These are phyloP conservation scores for Zaprionus lineosus DNA, from an alignment of 2,888 invertebrate genomes.

Conservation along the genomic window DNA sequence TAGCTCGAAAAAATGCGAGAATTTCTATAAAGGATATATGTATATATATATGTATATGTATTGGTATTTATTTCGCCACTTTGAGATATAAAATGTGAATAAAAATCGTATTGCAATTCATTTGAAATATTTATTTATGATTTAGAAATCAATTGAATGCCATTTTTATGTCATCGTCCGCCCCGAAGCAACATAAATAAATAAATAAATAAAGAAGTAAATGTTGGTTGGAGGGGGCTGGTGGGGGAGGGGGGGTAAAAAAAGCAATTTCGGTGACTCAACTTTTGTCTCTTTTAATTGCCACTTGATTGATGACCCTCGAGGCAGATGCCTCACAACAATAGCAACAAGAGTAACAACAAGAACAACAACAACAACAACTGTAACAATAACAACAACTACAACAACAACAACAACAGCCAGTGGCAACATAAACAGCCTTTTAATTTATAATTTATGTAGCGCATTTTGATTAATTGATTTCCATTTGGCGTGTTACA, in stretches of 20 bases:
- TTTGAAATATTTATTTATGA: constrained; percentile 67
- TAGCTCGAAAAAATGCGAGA: too few relatives aligned
- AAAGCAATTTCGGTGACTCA: not conserved
- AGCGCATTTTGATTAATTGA: constrained; percentile 72
- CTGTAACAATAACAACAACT: not conserved
- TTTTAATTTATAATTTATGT: constrained; percentile 77
- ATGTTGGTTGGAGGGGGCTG: too few relatives aligned
- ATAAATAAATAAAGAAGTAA: constrained; percentile 30
- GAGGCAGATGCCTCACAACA: constrained; percentile 32
- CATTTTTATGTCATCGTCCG: constrained; percentile 36
- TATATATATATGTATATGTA: constrained; percentile 5
- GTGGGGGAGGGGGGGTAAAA: too few relatives aligned
- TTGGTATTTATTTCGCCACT: constrained; percentile 15
- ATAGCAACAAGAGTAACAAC: too few relatives aligned
- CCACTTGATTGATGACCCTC: constrained; percentile 63
- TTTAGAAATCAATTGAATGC: constrained; percentile 52
- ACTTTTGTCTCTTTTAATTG: constrained; percentile 48
- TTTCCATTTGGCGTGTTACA: constrained; percentile 58
- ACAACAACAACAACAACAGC: not conserved
- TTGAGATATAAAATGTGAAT: constrained; percentile 31
- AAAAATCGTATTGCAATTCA: constrained; percentile 49
- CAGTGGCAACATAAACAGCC: constrained; percentile 36
- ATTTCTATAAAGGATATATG: too few relatives aligned
- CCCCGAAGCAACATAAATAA: constrained; percentile 1
- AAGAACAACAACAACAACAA: not conserved